Percentiles rank a stretch among this genome's conserved stretches.
phyloP scores from a whole-genome alignment of 2,113 vertebrate genomes.

The Pagrus major region DNA sequence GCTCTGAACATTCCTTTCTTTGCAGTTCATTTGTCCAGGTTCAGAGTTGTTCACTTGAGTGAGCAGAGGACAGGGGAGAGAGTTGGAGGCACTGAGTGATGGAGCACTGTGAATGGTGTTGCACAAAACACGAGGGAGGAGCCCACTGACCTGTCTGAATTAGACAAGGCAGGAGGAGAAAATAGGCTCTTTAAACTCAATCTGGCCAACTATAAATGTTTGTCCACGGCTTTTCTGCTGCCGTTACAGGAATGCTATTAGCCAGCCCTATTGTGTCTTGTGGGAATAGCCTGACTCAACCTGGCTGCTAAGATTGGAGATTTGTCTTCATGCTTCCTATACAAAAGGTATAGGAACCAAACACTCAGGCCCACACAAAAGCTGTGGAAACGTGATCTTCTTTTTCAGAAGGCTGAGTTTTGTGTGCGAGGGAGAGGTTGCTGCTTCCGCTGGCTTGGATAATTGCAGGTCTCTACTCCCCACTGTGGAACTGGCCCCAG shows the following conservation, averaged over 20 bases:
- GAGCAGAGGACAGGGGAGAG: conserved; percentile 17
- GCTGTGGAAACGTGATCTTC: conserved; percentile 70
- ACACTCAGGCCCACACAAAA: conserved; percentile 67
- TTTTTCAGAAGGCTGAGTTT: conserved; percentile 64
- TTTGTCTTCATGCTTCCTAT: conserved; percentile 52
- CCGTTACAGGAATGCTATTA: conserved; percentile 62
- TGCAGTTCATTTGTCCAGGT: conserved; percentile 13
- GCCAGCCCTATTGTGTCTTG: conserved; percentile 53
- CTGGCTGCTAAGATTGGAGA: conserved; percentile 60
- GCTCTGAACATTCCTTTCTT: background rate
- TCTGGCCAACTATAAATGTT: conserved; percentile 67
- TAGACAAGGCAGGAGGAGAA: conserved; percentile 43
- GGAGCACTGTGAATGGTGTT: conserved; percentile 46
- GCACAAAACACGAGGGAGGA: conserved; percentile 66
- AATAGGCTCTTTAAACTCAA: conserved; percentile 60
- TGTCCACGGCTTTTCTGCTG: conserved; percentile 64
- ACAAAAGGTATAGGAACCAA: conserved; percentile 75
- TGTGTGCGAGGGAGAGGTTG: conserved; percentile 52
- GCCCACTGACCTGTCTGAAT: conserved; percentile 64
- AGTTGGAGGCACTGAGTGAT: conserved; percentile 56
- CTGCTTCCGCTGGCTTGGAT: conserved; percentile 60
- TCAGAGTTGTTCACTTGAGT: conserved; percentile 19
- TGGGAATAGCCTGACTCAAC: conserved; percentile 70
- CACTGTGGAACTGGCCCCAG: conserved; percentile 53
- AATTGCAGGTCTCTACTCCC: conserved; percentile 71